Percentiles rank a stretch among this genome's conserved stretches.
Conservation (phyloP, 1,140 invertebrate genomes). For the Lasaia peninsularis region DNA sequence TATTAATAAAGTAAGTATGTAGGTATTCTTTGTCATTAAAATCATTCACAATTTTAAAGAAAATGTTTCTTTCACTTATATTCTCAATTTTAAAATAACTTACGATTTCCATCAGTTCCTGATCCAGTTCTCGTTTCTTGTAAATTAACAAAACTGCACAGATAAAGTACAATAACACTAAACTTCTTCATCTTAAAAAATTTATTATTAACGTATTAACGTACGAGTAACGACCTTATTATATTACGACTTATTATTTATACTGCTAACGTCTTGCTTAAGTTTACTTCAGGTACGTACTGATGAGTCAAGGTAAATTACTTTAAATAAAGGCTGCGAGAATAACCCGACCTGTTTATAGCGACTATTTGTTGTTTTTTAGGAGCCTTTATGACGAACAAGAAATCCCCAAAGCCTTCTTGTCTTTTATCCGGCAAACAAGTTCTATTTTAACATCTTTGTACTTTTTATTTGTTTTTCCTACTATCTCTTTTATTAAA, state of each 20-base stretch:
- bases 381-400: not conserved
- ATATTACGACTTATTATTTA: too few species aligned
- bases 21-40: too few species aligned
- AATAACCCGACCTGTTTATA: conserved; percentile 16
- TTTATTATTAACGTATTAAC: conserved; percentile 12
- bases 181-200: conserved; percentile 37
- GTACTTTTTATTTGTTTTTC: too few species aligned
- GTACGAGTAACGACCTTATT: conserved; percentile 1
- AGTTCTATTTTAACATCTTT: too few species aligned
- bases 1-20: too few species aligned
- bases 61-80: too few species aligned
- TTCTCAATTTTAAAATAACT: conserved; percentile 27
- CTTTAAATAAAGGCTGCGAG: conserved; percentile 24
- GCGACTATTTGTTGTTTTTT: conserved; percentile 8
- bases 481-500: too few species aligned
- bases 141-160: conserved; percentile 36
- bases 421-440: not conserved
- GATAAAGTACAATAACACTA: conserved; percentile 36
- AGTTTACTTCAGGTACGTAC: conserved; percentile 21
- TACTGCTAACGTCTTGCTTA: conserved; percentile 24
- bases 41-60: too few species aligned
- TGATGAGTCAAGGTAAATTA: conserved; percentile 38
- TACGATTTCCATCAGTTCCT: conserved; percentile 50
- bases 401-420: not conserved
- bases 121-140: conserved; percentile 41